Evolutionary conservation across 2,113 vertebrate species (phyloP).

Genomic region (Arizona elegans): DNA sequence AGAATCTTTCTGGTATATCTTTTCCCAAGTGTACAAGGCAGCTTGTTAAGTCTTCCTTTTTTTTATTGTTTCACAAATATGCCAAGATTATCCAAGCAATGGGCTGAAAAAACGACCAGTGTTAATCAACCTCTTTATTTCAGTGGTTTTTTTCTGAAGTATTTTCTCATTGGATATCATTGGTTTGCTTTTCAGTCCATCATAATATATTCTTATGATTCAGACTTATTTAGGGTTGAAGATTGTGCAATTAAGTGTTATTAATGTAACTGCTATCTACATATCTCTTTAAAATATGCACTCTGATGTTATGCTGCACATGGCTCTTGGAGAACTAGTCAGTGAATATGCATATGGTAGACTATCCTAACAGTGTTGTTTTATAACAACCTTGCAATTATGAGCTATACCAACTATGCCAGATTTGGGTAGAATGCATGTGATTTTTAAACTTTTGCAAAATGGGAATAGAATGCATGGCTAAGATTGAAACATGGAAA

Average conservation of each 20-base stretch:
- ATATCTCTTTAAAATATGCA: neutral
- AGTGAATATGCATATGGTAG: neutral
- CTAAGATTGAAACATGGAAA: neutral
- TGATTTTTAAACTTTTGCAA: neutral
- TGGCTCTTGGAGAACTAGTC: neutral
- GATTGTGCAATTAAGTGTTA: neutral
- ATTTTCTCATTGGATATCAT: neutral
- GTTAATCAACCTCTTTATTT: constrained; percentile 44
- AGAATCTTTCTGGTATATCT: neutral
- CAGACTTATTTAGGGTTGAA: neutral
- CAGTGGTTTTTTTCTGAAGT: neutral
- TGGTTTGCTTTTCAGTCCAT: constrained; percentile 16
- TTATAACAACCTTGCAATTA: neutral
- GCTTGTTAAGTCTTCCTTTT: constrained; percentile 9
- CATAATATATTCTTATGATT: constrained; percentile 8
- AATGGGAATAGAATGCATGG: neutral
- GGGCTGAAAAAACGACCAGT: constrained; percentile 39
- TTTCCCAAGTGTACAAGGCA: neutral
- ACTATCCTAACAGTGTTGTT: neutral
- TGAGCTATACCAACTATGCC: neutral
- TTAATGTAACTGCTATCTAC: neutral
- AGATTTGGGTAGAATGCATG: neutral
- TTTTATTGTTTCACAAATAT: neutral
- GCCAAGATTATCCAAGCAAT: neutral
- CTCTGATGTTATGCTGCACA: constrained; percentile 5